Conservation (phyloP, 2,888 invertebrate genomes). For the Papilio gigon region DNA sequence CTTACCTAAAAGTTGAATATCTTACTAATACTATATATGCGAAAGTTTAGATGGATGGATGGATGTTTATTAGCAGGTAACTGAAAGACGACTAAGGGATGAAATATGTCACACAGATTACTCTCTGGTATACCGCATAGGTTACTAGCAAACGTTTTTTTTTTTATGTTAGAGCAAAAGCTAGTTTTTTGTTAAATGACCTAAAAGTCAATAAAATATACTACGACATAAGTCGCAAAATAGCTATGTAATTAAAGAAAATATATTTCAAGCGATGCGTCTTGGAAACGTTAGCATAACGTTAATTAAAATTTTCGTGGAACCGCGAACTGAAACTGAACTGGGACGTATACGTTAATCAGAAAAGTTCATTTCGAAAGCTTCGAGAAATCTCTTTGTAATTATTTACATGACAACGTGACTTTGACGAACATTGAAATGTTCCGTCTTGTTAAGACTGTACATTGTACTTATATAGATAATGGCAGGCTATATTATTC, state of each 20-base stretch:
- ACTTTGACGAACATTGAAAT: constrained; percentile 9
- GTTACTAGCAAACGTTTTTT: too few species aligned
- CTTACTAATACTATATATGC: too few species aligned
- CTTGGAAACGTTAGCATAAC: constrained; percentile 16
- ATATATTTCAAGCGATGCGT: constrained; percentile 15
- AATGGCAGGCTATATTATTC: too few species aligned
- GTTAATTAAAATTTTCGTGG: constrained; percentile 37
- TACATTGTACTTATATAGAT: not conserved
- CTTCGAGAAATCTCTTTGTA: constrained; percentile 4
- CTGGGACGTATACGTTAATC: constrained; percentile 32
- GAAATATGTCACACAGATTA: too few species aligned
- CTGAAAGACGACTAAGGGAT: too few species aligned
- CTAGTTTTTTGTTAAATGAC: too few species aligned
- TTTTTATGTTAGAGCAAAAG: too few species aligned
- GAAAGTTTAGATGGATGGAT: too few species aligned
- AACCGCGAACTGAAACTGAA: constrained; percentile 26
- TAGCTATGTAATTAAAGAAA: constrained; percentile 1
- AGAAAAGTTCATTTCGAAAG: constrained; percentile 34
- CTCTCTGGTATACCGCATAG: too few species aligned
- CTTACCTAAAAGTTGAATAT: too few species aligned
- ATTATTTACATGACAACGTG: constrained; percentile 24
- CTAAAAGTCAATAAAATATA: too few species aligned
- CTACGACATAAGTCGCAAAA: not conserved
- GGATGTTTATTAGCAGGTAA: too few species aligned
- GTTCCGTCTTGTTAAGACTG: not conserved